Evolutionary conservation across 1,140 invertebrate genomes (phyloP).

Genomic region (Meloidogyne hapla): DNA sequence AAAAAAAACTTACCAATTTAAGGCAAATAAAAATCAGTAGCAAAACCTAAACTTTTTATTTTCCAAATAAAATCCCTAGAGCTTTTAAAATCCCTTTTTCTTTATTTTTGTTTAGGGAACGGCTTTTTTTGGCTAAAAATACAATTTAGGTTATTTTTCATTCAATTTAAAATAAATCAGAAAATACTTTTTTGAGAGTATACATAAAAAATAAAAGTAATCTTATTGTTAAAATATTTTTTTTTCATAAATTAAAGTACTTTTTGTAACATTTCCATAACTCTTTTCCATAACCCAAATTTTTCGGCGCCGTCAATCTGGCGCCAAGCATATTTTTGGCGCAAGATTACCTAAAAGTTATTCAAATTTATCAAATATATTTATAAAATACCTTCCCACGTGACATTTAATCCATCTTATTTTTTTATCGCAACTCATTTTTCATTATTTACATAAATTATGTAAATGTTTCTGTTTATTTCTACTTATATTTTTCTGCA

Average conservation of each 20-base stretch:
- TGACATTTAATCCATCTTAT: background rate
- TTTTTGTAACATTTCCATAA: too few relatives aligned
- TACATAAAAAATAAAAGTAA: too few relatives aligned
- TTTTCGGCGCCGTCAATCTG: too few relatives aligned
- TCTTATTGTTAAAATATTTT: too few relatives aligned
- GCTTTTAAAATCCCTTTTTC: too few relatives aligned
- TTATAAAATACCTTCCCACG: background rate
- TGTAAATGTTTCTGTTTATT: background rate
- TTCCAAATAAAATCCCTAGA: background rate
- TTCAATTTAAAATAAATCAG: too few relatives aligned
- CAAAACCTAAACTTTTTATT: background rate
- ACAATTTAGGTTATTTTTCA: too few relatives aligned
- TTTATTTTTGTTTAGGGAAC: background rate
- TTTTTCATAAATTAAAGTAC: too few relatives aligned
- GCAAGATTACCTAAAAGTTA: too few relatives aligned
- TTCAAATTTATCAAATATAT: background rate
- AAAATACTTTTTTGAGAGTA: too few relatives aligned
- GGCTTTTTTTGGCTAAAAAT: background rate
- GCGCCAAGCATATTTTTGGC: too few relatives aligned
- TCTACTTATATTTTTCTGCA: background rate
- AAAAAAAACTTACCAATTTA: background rate
- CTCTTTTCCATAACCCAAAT: too few relatives aligned
- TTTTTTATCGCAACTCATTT: background rate
- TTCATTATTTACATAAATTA: slow-evolving; percentile 1
- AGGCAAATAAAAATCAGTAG: background rate